Percentiles rank a stretch among this genome's conserved stretches.
Evolutionary conservation across 2,113 vertebrate genomes (phyloP).

Genomic region (Myotis yumanensis): DNA sequence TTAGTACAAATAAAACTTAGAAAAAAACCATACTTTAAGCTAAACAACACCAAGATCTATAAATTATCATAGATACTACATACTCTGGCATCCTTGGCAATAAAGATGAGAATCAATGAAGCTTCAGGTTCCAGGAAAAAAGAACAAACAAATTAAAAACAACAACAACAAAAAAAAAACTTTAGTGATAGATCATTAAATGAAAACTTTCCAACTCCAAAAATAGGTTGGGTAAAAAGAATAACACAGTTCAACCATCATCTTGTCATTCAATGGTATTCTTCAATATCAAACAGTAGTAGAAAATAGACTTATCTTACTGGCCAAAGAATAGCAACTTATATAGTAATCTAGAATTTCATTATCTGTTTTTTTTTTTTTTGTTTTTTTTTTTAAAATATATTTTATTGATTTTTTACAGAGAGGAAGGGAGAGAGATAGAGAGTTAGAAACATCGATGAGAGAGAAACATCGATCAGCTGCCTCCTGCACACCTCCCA

Average conservation of each 20-base stretch:
- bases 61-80: not conserved
- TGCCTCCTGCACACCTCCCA: too few relatives aligned
- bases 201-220: not conserved
- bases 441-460: too few relatives aligned
- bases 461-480: too few relatives aligned
- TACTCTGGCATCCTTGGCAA: not conserved
- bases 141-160: not conserved
- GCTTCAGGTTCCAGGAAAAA: not conserved
- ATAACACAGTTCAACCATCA: not conserved
- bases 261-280: not conserved
- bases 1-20: not conserved
- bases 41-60: not conserved
- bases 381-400: too few relatives aligned
- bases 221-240: not conserved
- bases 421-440: too few relatives aligned
- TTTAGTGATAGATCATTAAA: not conserved
- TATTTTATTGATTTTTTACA: too few relatives aligned
- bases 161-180: not conserved
- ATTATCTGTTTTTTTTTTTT: not conserved
- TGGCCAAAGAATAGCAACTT: not conserved
- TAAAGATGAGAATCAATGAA: not conserved
- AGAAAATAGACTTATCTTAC: not conserved
- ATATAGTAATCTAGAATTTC: not conserved
- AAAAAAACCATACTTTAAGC: not conserved
- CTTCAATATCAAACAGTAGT: not conserved